Percentiles rank a stretch among this genome's conserved stretches.
Evolutionary conservation across 2,797 vertebrate genomes (phyloP).

Genomic region (Knipowitschia caucasica): DNA sequence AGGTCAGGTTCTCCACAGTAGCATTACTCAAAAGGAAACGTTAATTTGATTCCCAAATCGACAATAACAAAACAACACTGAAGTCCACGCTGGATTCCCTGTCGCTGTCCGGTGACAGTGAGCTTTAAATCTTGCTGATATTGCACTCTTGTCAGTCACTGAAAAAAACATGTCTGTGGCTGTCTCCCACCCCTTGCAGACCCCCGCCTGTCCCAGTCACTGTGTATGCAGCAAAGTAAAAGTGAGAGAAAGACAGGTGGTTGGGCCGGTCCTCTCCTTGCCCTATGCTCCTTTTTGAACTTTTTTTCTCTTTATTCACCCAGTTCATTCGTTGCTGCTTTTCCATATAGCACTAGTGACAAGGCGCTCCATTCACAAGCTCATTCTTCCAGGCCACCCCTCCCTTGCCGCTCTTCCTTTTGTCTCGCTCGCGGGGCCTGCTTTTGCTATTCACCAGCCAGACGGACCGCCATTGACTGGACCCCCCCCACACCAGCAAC

Average conservation of each 20-base stretch:
- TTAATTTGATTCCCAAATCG: not conserved
- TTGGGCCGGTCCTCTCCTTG: slow-evolving; percentile 68
- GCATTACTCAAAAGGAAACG: not conserved
- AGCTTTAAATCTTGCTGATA: slow-evolving; percentile 65
- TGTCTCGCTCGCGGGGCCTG: slow-evolving; percentile 69
- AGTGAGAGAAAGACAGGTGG: slow-evolving; percentile 59
- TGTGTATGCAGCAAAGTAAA: slow-evolving; percentile 61
- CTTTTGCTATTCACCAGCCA: slow-evolving; percentile 81
- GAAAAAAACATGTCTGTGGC: slow-evolving; percentile 65
- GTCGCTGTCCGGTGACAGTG: slow-evolving; percentile 37
- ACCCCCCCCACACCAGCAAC: slow-evolving; percentile 25
- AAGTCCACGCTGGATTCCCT: not conserved
- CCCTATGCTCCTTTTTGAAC: slow-evolving; percentile 77
- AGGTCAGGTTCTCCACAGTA: too few species aligned
- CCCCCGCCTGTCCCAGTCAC: slow-evolving; percentile 20
- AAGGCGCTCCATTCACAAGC: slow-evolving; percentile 77
- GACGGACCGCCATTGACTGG: slow-evolving; percentile 80
- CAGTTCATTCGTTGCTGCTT: slow-evolving; percentile 76
- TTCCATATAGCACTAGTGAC: slow-evolving; percentile 71
- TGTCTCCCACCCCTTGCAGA: slow-evolving; percentile 32
- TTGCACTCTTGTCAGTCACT: slow-evolving; percentile 37
- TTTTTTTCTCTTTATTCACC: slow-evolving; percentile 73
- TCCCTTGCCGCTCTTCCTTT: slow-evolving; percentile 59
- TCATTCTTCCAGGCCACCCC: slow-evolving; percentile 68
- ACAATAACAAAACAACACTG: not conserved